Conservation (phyloP, 92 coral and sea anemone species). For the Palythoa grandiflora region DNA sequence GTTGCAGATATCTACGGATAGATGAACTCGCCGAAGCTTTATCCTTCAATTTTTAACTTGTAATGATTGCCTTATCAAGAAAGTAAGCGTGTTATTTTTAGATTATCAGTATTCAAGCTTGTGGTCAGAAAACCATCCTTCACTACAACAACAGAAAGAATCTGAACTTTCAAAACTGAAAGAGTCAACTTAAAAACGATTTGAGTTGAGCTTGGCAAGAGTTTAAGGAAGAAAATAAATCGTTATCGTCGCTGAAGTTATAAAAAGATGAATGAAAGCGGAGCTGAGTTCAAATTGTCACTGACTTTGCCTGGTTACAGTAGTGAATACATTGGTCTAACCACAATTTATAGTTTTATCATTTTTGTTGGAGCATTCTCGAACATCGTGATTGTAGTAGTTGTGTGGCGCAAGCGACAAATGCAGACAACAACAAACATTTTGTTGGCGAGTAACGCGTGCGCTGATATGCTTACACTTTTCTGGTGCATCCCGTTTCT, state of each 20-base stretch:
- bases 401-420: slow-evolving; percentile 47
- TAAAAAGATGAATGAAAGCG: slow-evolving; percentile 11
- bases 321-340: slow-evolving; percentile 38
- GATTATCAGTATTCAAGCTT: too few relatives aligned
- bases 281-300: neutral
- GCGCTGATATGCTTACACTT: slow-evolving; percentile 67
- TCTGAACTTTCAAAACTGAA: neutral
- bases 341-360: slow-evolving; percentile 43
- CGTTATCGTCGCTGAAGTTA: neutral
- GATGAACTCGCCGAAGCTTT: too few relatives aligned
- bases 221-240: neutral
- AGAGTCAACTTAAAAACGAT: neutral
- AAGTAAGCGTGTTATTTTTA: too few relatives aligned
- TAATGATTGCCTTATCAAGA: too few relatives aligned
- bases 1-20: too few relatives aligned
- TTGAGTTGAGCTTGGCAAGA: neutral
- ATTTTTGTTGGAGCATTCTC: slow-evolving; percentile 56
- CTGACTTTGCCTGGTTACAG: slow-evolving; percentile 3
- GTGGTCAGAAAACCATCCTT: neutral
- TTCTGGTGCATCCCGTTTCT: slow-evolving; percentile 56
- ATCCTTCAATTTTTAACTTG: too few relatives aligned
- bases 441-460: slow-evolving; percentile 66
- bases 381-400: slow-evolving; percentile 50
- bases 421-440: slow-evolving; percentile 73
- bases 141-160: neutral